Evolutionary conservation across 1,140 invertebrate genomes (phyloP).

Genomic region (Teleopsis dalmanni): DNA sequence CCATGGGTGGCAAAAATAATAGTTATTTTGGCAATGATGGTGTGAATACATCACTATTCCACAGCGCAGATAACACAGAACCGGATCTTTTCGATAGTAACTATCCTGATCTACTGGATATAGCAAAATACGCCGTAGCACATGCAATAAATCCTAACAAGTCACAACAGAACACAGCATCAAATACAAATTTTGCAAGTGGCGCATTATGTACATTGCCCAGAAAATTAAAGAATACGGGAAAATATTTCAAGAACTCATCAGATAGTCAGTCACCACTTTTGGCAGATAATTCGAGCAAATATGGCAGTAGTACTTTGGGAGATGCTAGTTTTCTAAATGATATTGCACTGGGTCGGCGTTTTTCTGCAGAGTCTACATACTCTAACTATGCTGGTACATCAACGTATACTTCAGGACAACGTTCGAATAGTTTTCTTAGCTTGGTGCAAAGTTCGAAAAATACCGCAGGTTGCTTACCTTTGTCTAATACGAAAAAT

Average conservation of each 20-base stretch:
- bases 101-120: constrained; percentile 61
- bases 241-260: constrained; percentile 47
- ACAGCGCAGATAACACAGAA: constrained; percentile 46
- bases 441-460: constrained; percentile 37
- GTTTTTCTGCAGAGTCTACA: constrained; percentile 37
- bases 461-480: constrained; percentile 17
- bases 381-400: constrained; percentile 36
- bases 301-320: constrained; percentile 40
- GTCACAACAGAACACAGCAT: constrained; percentile 33
- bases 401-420: constrained; percentile 32
- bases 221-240: constrained; percentile 45
- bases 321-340: constrained; percentile 39
- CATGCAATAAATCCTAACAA: constrained; percentile 31
- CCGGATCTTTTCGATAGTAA: constrained; percentile 55
- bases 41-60: constrained; percentile 38
- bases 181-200: constrained; percentile 9
- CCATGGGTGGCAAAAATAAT: constrained; percentile 7
- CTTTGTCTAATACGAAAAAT: neutral
- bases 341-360: constrained; percentile 32
- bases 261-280: constrained; percentile 63
- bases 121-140: constrained; percentile 49
- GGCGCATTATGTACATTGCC: constrained; percentile 53
- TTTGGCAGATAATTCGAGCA: constrained; percentile 44
- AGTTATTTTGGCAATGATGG: constrained; percentile 24
- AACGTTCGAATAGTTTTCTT: constrained; percentile 39